phyloP scores from a whole-genome alignment of 2,797 vertebrate genomes.

The Pseudochirops cupreus region DNA sequence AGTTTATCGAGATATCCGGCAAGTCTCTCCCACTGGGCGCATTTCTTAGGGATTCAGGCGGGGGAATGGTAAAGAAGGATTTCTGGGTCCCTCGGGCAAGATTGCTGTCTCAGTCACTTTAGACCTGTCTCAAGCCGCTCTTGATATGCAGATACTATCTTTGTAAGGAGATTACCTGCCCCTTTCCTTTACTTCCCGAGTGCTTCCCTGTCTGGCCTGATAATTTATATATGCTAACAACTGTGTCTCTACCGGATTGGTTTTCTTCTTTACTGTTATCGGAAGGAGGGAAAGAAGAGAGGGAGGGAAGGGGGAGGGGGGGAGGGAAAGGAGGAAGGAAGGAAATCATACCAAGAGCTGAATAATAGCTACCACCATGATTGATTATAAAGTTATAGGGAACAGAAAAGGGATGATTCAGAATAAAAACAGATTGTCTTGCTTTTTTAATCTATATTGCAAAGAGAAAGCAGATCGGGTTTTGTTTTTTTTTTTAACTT shows the following conservation, averaged over 20 bases:
- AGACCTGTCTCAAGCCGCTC: neutral
- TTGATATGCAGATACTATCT: neutral
- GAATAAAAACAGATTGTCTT: neutral
- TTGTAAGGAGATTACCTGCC: neutral
- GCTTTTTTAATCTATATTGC: neutral
- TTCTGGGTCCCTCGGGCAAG: neutral
- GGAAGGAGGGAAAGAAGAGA: neutral
- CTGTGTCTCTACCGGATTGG: neutral
- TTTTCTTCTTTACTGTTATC: neutral
- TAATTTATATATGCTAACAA: neutral
- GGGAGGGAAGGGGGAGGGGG: neutral
- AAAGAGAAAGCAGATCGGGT: neutral
- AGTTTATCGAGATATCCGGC: neutral
- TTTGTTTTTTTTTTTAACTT: neutral
- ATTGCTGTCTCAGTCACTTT: neutral
- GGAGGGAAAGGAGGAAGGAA: neutral
- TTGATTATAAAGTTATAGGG: neutral
- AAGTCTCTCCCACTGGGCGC: neutral
- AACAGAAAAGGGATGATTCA: neutral
- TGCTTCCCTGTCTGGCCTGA: neutral
- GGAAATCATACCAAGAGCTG: neutral
- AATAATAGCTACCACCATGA: neutral
- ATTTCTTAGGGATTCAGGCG: neutral
- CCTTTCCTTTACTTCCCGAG: fast-evolving
- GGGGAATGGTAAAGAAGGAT: neutral